Percentiles rank a stretch among this genome's conserved stretches.
Evolutionary conservation across 2,888 invertebrate species (phyloP).

Genomic region (Nebria brevicollis): DNA sequence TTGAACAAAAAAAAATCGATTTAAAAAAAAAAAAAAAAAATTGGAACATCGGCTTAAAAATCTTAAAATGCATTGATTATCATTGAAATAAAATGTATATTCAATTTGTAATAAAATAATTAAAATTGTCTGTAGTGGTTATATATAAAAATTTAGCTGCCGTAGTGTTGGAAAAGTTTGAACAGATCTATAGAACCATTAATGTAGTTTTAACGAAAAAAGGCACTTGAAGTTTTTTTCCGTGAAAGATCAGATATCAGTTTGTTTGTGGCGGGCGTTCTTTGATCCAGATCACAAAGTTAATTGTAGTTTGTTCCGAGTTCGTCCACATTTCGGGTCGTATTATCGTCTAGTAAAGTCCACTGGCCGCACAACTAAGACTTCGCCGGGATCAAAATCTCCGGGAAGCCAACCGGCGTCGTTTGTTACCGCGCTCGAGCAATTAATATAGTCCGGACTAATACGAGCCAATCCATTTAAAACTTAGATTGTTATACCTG

Average conservation of each 20-base stretch:
- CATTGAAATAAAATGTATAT: too few relatives aligned
- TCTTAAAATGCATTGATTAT: too few relatives aligned
- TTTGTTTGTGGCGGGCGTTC: slow-evolving; percentile 11
- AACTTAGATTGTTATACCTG: not conserved
- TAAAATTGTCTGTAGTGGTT: too few relatives aligned
- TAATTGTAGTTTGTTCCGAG: slow-evolving; percentile 21
- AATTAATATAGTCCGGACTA: slow-evolving; percentile 1
- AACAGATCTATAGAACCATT: not conserved
- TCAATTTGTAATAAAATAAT: too few relatives aligned
- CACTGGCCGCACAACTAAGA: not conserved
- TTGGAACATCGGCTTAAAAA: too few relatives aligned
- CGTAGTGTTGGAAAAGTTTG: not conserved
- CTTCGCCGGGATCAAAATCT: not conserved
- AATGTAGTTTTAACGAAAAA: not conserved
- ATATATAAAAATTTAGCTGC: too few relatives aligned
- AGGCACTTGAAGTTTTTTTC: not conserved
- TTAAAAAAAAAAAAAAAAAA: too few relatives aligned
- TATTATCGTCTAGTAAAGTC: not conserved
- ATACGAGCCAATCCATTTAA: not conserved
- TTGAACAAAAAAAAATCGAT: too few relatives aligned
- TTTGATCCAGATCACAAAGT: slow-evolving; percentile 11
- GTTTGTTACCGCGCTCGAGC: not conserved
- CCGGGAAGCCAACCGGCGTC: not conserved
- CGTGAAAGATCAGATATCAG: slow-evolving; percentile 12
- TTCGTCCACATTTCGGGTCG: slow-evolving; percentile 8